Evolutionary conservation across 1,140 invertebrate genomes (phyloP), one percentile per base, ranked within the genome.

Genomic region (Pseudomyrmex flavicornis): DNA sequence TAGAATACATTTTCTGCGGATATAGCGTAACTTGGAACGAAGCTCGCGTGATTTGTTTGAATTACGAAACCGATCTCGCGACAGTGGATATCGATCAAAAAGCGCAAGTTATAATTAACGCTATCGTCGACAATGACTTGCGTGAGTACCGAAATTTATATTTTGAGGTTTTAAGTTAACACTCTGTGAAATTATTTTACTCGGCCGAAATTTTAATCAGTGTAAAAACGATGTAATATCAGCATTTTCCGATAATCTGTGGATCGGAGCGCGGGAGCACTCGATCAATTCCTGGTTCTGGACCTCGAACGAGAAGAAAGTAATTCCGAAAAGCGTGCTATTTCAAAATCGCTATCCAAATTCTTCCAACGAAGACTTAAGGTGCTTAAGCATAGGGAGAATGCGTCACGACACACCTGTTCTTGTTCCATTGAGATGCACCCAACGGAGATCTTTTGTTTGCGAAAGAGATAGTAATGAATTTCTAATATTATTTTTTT

Each of bases 21-120:
- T 88, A 88, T 82, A 70, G 76, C 22, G 85, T 89, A n/a, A 85
- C 83, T 3, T 89, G 86, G 86, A 80, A 88, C 20, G 88, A 89
- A 62, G 84, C 86, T 35, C 63, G 50, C 12, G 72, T 86, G 13
- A 86, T 88, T 76, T 89, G 86, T 66, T 82, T 80, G n/a, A 85
- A 59, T 59, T 82, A 86, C 54, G 70, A 86, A 79, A 83, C 82
- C 13, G 73, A 89, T 26, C 76, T 89, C 44, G 84, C 85, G 17
- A 82, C 73, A n/a, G 61, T 89, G 35, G 76, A 89, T 66, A 77
- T 52, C 3, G 76, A 86, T 66, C 68, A 85, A 82, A 85, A 84
- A 82, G 77, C 72, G 12, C 13, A 70, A 58, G 85, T 77, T 50
- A 58, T 80, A 59, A 54, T 13, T 7, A 44, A n/a, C 2, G n/a